Base-by-base conservation (phyloP, 92 coral and sea anemone species). In the Phenganax subtilis region DNA sequence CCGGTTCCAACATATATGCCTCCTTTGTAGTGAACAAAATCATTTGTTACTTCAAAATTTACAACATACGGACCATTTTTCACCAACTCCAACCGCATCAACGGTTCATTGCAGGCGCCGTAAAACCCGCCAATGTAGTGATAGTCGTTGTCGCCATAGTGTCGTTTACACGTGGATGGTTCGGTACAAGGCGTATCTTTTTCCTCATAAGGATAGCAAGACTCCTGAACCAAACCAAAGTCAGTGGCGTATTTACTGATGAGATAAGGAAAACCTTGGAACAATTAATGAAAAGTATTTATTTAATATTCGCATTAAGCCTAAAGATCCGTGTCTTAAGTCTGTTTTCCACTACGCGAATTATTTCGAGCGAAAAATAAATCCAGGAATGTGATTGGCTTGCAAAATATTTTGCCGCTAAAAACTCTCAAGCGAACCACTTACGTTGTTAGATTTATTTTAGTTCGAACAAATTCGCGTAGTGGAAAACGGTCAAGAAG, bases 91-190 rank as follows among this genome's bases (percentile, higher is more conserved):
- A 82, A 30, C 69, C 81, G 83, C 92, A 89, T 89, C 1, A 87
- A 59, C 52, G 68, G 88, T 67, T 89, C 92, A 31, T 85, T 89
- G 76, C 92, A 89, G 53, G 87, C 92, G 51, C 92, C 92, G 55
- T 87, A 89, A 77, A 89, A 89, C 31, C 92, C 92, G n/a, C 92
- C 92, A 66, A 89, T 82, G 65, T 89, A 89, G 61, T 66, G 85
- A 77, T 87, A 89, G 12, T 76, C 85, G 29, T 73, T 81, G 55
- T 75, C 54, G 57, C 92, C 88, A 85, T 74, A 87, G 56, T 80
- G 88, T 44, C 88, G 86, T 8, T 30, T 59, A 55, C 92, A 89
- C 44, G 82, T 30, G 59, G 72, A 66, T 60, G 85, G 31, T 69
- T 82, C 86, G 10, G 85, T 52, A 56, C 92, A 89, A 0, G 64